Percentiles rank a stretch among this genome's conserved stretches.
Conservation (phyloP, 1,140 invertebrate species). For the Bombus fervidus region DNA sequence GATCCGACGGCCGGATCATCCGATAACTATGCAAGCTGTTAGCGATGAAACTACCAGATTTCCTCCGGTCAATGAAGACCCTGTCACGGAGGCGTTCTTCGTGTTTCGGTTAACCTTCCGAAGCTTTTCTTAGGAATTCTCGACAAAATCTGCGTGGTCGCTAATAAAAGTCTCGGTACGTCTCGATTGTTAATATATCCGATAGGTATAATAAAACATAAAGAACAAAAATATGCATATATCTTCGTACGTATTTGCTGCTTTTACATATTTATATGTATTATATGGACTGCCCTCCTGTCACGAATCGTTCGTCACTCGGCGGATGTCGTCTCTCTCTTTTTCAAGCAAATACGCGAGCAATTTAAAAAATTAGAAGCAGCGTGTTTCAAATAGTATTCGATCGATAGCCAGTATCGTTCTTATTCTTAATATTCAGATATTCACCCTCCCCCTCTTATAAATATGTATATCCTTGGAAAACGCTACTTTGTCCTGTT, state of each 20-base stretch:
- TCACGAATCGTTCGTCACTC: no score
- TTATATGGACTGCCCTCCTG: no score
- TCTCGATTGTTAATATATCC: no score
- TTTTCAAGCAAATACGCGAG: background rate
- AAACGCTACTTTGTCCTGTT: no score
- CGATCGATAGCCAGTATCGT: background rate
- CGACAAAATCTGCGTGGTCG: background rate
- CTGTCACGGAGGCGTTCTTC: no score
- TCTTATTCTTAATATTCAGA: background rate
- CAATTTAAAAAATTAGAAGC: background rate
- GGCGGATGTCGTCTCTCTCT: background rate
- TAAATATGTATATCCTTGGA: no score
- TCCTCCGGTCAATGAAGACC: background rate
- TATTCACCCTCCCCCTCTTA: background rate
- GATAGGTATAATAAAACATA: no score
- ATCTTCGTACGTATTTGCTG: no score
- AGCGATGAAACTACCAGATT: conserved; percentile 1
- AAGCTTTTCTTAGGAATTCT: background rate
- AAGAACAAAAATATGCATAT: no score
- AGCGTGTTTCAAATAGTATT: background rate
- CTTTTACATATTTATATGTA: no score
- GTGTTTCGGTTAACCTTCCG: background rate
- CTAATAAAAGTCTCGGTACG: background rate
- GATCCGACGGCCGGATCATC: conserved; percentile 1
- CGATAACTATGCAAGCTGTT: background rate